Base-by-base conservation (phyloP, 2,888 invertebrate species). In the Callyntrura sp. region DNA sequence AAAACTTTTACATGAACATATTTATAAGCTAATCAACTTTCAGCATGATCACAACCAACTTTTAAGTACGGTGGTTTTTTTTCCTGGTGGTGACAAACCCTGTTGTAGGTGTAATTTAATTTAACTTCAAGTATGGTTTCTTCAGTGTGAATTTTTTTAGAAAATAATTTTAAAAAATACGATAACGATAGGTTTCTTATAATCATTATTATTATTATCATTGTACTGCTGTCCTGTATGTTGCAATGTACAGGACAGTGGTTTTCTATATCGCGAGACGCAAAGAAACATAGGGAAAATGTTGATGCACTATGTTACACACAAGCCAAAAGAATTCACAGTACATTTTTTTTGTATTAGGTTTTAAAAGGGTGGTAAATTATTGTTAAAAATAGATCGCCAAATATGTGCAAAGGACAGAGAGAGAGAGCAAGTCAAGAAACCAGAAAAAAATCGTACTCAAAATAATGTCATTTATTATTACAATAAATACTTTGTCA, bases 291-390 rank as follows among this genome's bases (percentile, higher is more conserved):
- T n/a, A n/a, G n/a, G 12, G 28, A 68, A 35, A 35, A 68, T 35
- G n/a, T 35, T 35, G 5, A 68, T 35, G n/a, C 14, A 70, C 35
- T 43, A 62, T 12, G 35, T 17, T 68, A 28, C 14, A 55, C 28
- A 57, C 51, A 79, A n/a, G 57, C 57, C 79, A 81, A 60, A 70
- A 65, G 3, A 43, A 28, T 35, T 35, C 35, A n/a, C n/a, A 60
- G 60, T 79, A 79, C 57, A 60, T 55, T 81, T 78, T 81, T 81
- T 78, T 81, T 81, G 79, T 60, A 60, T 43, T 45, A 79, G 78
- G 55, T 79, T 79, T 79, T 70, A 51, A 35, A 35, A 35, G 28
- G 28, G n/a, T 68, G 55, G 78, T 25, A 28, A 17, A 17, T 35
- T 23, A 55, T 25, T 78, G 0, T n/a, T 68, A 14, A 17, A 45